Base-by-base conservation (phyloP, 2,888 invertebrate species). In the Philereme transversata region DNA sequence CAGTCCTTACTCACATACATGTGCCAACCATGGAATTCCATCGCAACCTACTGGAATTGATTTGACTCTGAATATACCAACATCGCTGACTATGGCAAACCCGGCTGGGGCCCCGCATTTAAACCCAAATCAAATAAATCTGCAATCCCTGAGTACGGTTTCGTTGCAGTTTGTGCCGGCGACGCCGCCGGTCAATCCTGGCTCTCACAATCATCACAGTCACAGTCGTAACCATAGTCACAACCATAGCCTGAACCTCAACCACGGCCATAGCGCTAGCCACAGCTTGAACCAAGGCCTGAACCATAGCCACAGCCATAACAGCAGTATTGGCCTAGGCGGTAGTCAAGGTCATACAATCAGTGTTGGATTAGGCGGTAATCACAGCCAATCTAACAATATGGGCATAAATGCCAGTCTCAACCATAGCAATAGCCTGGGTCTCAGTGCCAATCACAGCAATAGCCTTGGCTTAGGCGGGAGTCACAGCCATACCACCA, bases 51-150 rank as follows among this genome's bases (percentile, higher is more conserved):
- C 78, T 65, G 74, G 78, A 64, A 80, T 84, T 68, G 88, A 89
- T 72, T 77, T 84, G 76, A 78, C 81, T 63, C 85, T 85, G 74
- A 84, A 79, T 78, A 81, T 87, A 79, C 87, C 87, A 78, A 79
- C 86, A 71, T 78, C 87, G 54, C 74, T 87, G 72, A 86, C 83
- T 73, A 83, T 85, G 81, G 79, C 85, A 61, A 87, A 82, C 70
- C 72, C 82, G 64, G 76, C 76, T 61, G 81, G 75, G 63, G 73
- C 76, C 58, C 84, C 79, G 69, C 83, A 83, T 66, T 77, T 85
- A 60, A 79, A 73, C 66, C 76, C 79, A 65, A 84, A 78, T 76
- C 83, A 79, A 77, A 83, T 86, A 67, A 86, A 83, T 78, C 76
- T 85, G 71, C 86, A 79, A 71, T 69, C 83, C 55, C 68, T 86